Evolutionary conservation across 2,797 vertebrate genomes (phyloP).

Genomic region (Eutrigla gurnardus): DNA sequence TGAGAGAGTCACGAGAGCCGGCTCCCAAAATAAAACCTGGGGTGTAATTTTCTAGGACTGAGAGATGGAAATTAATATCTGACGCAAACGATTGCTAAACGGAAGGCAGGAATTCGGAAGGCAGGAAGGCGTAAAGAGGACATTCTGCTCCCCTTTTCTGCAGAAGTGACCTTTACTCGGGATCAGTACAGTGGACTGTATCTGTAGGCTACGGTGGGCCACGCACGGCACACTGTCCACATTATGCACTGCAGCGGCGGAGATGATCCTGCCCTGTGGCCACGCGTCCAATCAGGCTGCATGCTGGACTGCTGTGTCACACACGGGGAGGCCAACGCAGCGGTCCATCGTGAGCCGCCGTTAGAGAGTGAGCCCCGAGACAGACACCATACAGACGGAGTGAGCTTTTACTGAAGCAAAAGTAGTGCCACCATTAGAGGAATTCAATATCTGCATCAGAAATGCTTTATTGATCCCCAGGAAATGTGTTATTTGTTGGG

Average conservation of each 20-base stretch:
- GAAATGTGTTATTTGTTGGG: background rate
- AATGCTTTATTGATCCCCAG: too few species aligned
- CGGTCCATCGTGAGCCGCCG: background rate
- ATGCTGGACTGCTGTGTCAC: slow-evolving; percentile 38
- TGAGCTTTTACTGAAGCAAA: background rate
- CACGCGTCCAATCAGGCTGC: slow-evolving; percentile 35
- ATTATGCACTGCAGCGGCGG: slow-evolving; percentile 53
- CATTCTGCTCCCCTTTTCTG: slow-evolving; percentile 22
- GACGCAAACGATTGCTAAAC: too few species aligned
- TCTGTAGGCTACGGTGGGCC: slow-evolving; percentile 62
- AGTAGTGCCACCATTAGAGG: background rate
- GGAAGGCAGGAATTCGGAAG: background rate
- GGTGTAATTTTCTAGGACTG: too few species aligned
- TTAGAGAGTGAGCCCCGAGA: background rate
- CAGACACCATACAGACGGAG: background rate
- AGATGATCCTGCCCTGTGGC: slow-evolving; percentile 49
- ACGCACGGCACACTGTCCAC: slow-evolving; percentile 66
- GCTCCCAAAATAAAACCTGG: slow-evolving; percentile 18
- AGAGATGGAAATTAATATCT: background rate
- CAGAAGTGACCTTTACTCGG: slow-evolving; percentile 71
- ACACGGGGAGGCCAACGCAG: slow-evolving; percentile 16
- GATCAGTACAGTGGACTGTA: slow-evolving; percentile 73
- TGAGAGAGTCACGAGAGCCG: slow-evolving; percentile 41
- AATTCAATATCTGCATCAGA: too few species aligned
- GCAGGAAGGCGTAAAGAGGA: background rate